Conservation (phyloP, 2,888 invertebrate genomes). For the Idaea dimidiata region DNA sequence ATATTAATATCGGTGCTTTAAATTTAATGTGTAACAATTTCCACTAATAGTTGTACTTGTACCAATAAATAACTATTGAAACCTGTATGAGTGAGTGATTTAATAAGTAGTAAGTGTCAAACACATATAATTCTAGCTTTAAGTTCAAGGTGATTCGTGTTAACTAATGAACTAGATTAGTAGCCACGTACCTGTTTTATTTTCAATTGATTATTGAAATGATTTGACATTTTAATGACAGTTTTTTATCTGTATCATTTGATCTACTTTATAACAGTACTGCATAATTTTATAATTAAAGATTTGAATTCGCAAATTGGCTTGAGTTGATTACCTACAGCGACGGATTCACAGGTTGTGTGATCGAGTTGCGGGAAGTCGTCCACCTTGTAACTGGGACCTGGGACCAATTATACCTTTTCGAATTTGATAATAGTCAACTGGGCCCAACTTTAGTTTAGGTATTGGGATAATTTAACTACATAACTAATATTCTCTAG, state of each 20-base stretch:
- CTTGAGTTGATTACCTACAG: neutral
- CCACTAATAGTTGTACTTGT: neutral
- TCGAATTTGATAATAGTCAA: too few relatives aligned
- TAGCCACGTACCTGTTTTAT: conserved; percentile 1
- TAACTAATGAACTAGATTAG: conserved; percentile 2
- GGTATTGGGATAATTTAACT: too few relatives aligned
- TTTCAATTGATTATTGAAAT: neutral
- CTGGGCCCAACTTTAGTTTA: too few relatives aligned
- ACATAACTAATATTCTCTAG: too few relatives aligned
- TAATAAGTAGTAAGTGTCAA: neutral
- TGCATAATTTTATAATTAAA: conserved; percentile 7
- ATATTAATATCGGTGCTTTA: neutral
- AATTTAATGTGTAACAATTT: neutral
- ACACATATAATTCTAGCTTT: conserved; percentile 3
- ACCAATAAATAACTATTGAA: neutral
- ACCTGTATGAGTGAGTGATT: conserved; percentile 2
- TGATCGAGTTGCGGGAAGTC: too few relatives aligned
- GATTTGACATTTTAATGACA: conserved; percentile 1
- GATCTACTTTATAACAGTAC: neutral
- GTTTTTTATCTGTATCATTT: neutral
- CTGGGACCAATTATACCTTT: too few relatives aligned
- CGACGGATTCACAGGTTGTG: too few relatives aligned
- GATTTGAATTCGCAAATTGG: conserved; percentile 14
- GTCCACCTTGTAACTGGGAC: too few relatives aligned
- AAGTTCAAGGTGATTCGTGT: conserved; percentile 3